Evolutionary conservation across 1,140 invertebrate species (phyloP).

Genomic region (Cylas formicarius): DNA sequence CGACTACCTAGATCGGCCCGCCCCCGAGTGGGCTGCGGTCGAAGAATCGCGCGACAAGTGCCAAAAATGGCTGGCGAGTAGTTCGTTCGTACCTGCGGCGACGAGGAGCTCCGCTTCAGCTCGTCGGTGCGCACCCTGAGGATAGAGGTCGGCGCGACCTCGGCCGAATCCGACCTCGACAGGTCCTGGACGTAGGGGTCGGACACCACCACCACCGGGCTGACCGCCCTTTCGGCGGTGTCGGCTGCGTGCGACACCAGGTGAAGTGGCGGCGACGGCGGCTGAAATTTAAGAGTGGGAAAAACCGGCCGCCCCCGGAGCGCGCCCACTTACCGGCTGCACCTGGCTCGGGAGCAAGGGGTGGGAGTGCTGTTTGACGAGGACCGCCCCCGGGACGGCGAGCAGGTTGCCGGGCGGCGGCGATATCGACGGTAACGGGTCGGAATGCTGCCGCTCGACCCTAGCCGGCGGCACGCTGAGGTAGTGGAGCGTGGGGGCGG

Average conservation of each 20-base stretch:
- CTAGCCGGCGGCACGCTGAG: constrained; percentile 42
- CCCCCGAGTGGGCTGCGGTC: constrained; percentile 24
- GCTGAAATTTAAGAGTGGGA: constrained; percentile 25
- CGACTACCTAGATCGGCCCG: constrained; percentile 26
- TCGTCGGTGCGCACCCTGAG: constrained; percentile 47
- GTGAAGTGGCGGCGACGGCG: constrained; percentile 27
- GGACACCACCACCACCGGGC: constrained; percentile 39
- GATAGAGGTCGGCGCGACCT: constrained; percentile 36
- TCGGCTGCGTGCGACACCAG: constrained; percentile 18
- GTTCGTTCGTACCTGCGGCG: constrained; percentile 45
- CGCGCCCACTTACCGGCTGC: constrained; percentile 23
- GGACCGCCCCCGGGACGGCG: constrained; percentile 50
- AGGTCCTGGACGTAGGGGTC: constrained; percentile 29
- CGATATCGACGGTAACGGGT: constrained; percentile 46
- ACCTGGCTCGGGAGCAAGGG: constrained; percentile 53
- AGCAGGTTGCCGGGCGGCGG: constrained; percentile 49
- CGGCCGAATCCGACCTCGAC: constrained; percentile 29
- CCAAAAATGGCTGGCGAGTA: constrained; percentile 25
- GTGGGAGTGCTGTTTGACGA: constrained; percentile 61
- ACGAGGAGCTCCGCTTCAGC: constrained; percentile 50
- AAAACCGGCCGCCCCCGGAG: background rate
- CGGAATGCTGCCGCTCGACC: constrained; percentile 54
- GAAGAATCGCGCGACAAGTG: constrained; percentile 33
- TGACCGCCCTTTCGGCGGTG: constrained; percentile 31
- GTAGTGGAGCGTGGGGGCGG: constrained; percentile 41